Evolutionary conservation across 2,113 vertebrate species (phyloP).

Genomic region (Cyprinodon variegatus): DNA sequence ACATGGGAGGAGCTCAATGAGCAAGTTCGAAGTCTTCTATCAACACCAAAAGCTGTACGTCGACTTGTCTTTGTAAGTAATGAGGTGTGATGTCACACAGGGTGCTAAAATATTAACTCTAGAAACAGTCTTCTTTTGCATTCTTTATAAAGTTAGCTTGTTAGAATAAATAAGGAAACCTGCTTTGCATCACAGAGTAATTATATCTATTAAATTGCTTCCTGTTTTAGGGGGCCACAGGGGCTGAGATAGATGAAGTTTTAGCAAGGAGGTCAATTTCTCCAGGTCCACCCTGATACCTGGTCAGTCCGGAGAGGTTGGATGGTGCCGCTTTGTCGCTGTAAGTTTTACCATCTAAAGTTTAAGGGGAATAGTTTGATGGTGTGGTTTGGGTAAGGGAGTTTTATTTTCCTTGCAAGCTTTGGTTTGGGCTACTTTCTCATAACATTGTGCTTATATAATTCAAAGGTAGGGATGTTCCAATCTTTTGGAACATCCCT

Average conservation of each 20-base stretch:
- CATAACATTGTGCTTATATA: background rate
- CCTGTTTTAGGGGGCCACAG: background rate
- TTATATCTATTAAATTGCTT: background rate
- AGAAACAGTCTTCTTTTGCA: background rate
- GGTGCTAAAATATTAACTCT: background rate
- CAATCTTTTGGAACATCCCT: too few species aligned
- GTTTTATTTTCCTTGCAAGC: background rate
- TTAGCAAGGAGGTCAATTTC: conserved; percentile 1
- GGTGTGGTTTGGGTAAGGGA: background rate
- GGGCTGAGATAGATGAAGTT: background rate
- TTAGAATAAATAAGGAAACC: too few species aligned
- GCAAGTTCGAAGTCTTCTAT: conserved; percentile 77
- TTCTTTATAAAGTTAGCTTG: background rate
- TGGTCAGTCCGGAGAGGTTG: background rate
- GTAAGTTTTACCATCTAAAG: background rate
- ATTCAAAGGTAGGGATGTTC: background rate
- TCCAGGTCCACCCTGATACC: background rate
- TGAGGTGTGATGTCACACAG: background rate
- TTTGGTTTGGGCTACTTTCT: background rate
- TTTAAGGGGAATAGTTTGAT: background rate
- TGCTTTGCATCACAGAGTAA: background rate
- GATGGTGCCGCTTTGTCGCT: background rate
- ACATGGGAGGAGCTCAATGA: conserved; percentile 82
- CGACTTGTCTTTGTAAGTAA: conserved; percentile 74
- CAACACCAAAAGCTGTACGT: conserved; percentile 73